phyloP scores from a whole-genome alignment of 2,888 invertebrate species.

The Blastobasis lacticolella region DNA sequence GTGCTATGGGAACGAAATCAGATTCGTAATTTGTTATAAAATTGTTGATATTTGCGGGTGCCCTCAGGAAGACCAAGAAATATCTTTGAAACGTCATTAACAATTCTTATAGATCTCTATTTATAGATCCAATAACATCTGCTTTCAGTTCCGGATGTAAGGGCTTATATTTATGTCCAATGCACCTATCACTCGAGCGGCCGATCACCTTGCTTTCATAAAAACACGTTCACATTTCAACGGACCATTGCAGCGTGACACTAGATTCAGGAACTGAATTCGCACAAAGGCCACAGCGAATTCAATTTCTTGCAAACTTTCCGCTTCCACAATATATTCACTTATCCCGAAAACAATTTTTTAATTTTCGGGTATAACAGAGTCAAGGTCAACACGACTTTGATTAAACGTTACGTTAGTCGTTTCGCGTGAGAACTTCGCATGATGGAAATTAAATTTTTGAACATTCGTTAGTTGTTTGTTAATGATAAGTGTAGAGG shows the following conservation, averaged over 20 bases:
- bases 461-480: slow-evolving; percentile 40
- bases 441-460: slow-evolving; percentile 47
- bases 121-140: slow-evolving; percentile 4
- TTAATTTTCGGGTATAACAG: slow-evolving; percentile 16
- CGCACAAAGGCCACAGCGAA: not conserved
- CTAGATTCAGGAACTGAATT: not conserved
- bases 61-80: not conserved
- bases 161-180: too few relatives aligned
- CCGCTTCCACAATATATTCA: not conserved
- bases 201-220: slow-evolving; percentile 42
- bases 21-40: slow-evolving; percentile 53
- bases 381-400: slow-evolving; percentile 34
- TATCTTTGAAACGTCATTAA: not conserved
- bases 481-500: slow-evolving; percentile 57
- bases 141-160: slow-evolving; percentile 31
- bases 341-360: not conserved
- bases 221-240: slow-evolving; percentile 40
- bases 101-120: too few relatives aligned
- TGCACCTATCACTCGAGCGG: slow-evolving; percentile 11
- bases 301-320: not conserved
- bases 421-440: slow-evolving; percentile 54
- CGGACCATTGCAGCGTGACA: slow-evolving; percentile 7
- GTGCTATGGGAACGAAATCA: slow-evolving; percentile 61
- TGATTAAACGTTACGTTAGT: slow-evolving; percentile 31
- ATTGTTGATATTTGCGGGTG: slow-evolving; percentile 21